Percentiles rank a stretch among this genome's conserved stretches.
Evolutionary conservation across 2,888 invertebrate species (phyloP).

Genomic region (Troides oblongomaculatus): DNA sequence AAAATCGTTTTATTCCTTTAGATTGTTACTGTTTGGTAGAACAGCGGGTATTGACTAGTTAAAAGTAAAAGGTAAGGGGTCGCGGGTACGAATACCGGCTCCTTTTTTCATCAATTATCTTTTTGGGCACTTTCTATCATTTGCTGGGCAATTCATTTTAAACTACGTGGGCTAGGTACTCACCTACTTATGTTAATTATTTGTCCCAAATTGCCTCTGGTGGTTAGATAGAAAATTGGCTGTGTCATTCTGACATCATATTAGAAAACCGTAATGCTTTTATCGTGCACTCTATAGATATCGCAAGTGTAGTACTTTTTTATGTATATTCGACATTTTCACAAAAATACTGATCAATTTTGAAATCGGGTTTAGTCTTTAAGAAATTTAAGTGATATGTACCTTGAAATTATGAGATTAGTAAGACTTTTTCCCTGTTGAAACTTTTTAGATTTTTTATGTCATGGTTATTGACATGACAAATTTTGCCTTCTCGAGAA

Average conservation of each 20-base stretch:
- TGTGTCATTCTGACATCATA: slow-evolving; percentile 8
- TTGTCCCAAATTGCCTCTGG: slow-evolving; percentile 6
- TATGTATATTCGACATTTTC: background rate
- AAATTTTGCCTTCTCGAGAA: no score
- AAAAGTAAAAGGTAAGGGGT: slow-evolving; percentile 61
- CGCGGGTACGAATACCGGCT: slow-evolving; percentile 47
- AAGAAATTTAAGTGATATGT: no score
- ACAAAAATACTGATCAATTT: background rate
- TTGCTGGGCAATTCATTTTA: slow-evolving; percentile 53
- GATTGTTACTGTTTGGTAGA: background rate
- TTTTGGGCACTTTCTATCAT: slow-evolving; percentile 66
- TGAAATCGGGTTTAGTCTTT: background rate
- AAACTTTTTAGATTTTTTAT: no score
- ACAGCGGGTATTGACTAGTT: slow-evolving; percentile 3
- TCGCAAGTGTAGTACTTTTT: background rate
- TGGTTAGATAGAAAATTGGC: slow-evolving; percentile 3
- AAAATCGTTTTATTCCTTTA: no score
- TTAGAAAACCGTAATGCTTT: slow-evolving; percentile 1
- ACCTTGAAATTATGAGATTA: no score
- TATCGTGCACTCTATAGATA: background rate
- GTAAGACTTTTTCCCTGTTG: no score
- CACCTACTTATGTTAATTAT: slow-evolving; percentile 21
- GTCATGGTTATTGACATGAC: no score
- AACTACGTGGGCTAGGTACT: slow-evolving; percentile 32
- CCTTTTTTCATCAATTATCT: slow-evolving; percentile 61